A percentile compares a stretch with the other conserved stretches of the same genome.
Evolutionary conservation across 2,113 vertebrate genomes (phyloP).

Genomic region (Dunckerocampus dactyliophorus): DNA sequence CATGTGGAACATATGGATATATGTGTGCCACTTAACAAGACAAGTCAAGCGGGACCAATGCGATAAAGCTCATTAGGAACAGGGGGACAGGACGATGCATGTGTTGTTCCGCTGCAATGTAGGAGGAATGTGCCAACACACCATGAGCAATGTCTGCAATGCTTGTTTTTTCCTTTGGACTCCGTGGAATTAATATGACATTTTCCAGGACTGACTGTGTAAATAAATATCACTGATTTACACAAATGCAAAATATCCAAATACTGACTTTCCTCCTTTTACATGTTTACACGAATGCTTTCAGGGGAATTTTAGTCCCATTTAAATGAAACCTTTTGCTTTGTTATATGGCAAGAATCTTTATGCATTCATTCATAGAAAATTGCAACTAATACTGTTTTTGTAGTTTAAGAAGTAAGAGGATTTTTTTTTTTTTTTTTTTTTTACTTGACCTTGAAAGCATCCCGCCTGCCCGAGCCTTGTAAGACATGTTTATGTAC

Average conservation of each 20-base stretch:
- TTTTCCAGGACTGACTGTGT: background rate
- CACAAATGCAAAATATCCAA: background rate
- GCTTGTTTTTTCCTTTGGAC: slow-evolving; percentile 5
- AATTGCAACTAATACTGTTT: no score
- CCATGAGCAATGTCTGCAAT: slow-evolving; percentile 6
- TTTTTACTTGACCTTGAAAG: no score
- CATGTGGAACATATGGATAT: slow-evolving; percentile 72
- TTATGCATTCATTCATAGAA: no score
- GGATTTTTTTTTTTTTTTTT: no score
- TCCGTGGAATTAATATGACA: background rate
- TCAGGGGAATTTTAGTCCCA: no score
- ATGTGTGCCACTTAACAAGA: slow-evolving; percentile 70
- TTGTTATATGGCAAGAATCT: no score
- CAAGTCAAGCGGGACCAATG: slow-evolving; percentile 70
- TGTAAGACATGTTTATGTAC: no score
- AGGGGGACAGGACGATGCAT: slow-evolving; percentile 53
- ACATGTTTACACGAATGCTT: no score
- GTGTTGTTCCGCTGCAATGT: slow-evolving; percentile 28
- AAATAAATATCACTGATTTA: slow-evolving; percentile 3
- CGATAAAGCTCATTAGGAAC: slow-evolving; percentile 69
- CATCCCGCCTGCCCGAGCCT: no score
- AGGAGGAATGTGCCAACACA: slow-evolving; percentile 2
- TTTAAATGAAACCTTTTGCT: no score
- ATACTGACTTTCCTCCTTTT: no score
- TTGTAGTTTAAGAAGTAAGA: no score